phyloP scores from a whole-genome alignment of 2,888 invertebrate species.

The Halocaridina rubra region DNA sequence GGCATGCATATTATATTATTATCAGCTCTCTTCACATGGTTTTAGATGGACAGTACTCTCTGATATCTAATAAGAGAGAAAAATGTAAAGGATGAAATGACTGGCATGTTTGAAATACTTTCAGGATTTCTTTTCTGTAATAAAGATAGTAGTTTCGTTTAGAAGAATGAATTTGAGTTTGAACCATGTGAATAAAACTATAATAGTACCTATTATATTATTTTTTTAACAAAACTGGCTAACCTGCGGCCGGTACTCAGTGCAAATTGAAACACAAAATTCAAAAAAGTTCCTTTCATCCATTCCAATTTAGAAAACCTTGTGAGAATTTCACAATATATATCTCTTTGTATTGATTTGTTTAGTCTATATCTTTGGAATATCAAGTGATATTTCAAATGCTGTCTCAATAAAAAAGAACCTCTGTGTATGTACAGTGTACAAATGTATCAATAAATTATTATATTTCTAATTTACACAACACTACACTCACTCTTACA shows the following conservation, averaged over 20 bases:
- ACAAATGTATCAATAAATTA: conserved; percentile 28
- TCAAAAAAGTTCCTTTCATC: not conserved
- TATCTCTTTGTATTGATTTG: no score
- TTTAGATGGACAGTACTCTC: no score
- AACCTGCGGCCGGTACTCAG: not conserved
- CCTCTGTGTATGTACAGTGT: conserved; percentile 42
- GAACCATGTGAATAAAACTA: not conserved
- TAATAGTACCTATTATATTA: no score
- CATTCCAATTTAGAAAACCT: not conserved
- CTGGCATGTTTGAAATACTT: no score
- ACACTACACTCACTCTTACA: conserved; percentile 23
- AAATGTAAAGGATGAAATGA: no score
- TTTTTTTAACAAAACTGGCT: not conserved
- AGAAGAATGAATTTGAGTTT: no score
- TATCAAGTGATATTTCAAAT: not conserved
- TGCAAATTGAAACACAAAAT: not conserved
- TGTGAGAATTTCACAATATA: no score
- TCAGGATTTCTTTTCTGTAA: no score
- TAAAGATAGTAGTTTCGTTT: no score
- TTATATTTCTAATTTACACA: conserved; percentile 33
- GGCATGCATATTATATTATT: no score
- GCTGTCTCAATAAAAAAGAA: not conserved
- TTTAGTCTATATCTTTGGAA: not conserved
- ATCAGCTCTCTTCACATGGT: no score
- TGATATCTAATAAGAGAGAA: no score